These are phyloP conservation scores for Osmerus eperlanus DNA, from an alignment of 2,113 vertebrate genomes.

Conservation along the genomic window DNA sequence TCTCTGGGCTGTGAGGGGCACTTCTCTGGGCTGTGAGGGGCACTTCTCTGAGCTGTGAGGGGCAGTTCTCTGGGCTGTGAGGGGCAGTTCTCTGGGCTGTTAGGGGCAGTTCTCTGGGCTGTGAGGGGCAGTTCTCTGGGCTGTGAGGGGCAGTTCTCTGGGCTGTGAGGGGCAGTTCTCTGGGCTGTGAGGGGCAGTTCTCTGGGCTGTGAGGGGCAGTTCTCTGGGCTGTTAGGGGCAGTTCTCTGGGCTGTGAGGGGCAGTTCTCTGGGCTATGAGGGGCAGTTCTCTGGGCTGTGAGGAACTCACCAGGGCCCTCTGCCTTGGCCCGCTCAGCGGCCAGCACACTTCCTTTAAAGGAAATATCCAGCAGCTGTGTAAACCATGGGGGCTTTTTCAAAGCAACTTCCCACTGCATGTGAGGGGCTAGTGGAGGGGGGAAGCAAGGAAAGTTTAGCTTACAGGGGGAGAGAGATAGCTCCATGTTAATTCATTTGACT, in stretches of 20 bases:
- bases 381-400: slow-evolving; percentile 59
- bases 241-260: neutral
- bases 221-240: neutral
- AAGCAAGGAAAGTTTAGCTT: slow-evolving; percentile 44
- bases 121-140: neutral
- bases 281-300: neutral
- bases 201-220: neutral
- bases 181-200: neutral
- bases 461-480: neutral
- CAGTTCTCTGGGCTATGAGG: neutral
- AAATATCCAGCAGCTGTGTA: slow-evolving; percentile 73
- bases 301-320: slow-evolving; percentile 4
- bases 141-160: neutral
- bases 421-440: slow-evolving; percentile 35
- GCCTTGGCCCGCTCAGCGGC: slow-evolving; percentile 29
- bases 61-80: neutral
- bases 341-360: slow-evolving; percentile 73
- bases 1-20: neutral
- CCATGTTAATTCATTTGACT: slow-evolving; percentile 26
- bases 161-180: neutral
- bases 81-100: neutral
- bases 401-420: slow-evolving; percentile 51
- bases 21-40: neutral
- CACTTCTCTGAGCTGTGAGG: neutral
- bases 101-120: neutral